Conservation (phyloP, 2,888 invertebrate genomes). For the Ormyrus labotus region DNA sequence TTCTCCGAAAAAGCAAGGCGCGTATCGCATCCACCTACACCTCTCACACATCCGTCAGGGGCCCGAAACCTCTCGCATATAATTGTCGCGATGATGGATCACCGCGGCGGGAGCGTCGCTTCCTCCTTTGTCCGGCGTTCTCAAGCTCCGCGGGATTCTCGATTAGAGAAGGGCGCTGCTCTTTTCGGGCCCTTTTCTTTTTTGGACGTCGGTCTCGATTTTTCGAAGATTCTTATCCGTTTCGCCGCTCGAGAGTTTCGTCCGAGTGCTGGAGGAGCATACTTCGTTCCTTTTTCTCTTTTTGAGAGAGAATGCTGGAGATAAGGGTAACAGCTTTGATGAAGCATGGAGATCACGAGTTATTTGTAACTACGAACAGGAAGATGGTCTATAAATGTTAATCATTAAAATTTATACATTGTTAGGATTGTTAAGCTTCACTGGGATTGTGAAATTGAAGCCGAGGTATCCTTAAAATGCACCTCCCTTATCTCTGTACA, state of each 20-base stretch:
- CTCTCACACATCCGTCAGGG: slow-evolving; percentile 62
- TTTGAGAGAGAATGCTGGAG: no score
- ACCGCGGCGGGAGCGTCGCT: slow-evolving; percentile 48
- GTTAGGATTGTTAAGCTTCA: no score
- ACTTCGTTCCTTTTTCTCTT: background rate
- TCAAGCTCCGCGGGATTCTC: slow-evolving; percentile 27
- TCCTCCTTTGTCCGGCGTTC: background rate
- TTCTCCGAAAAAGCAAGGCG: slow-evolving; percentile 7
- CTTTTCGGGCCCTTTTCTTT: slow-evolving; percentile 22
- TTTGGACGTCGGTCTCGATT: background rate
- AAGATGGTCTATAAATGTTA: no score
- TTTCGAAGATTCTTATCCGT: slow-evolving; percentile 25
- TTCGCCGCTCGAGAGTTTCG: background rate
- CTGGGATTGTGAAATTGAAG: no score
- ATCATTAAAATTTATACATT: no score
- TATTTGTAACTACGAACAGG: no score
- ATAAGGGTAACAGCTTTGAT: no score
- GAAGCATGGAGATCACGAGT: no score
- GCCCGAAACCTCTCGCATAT: slow-evolving; percentile 51
- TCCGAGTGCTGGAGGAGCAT: background rate
- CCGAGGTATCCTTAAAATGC: no score
- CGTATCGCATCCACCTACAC: slow-evolving; percentile 64
- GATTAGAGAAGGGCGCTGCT: slow-evolving; percentile 30
- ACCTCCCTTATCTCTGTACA: no score
- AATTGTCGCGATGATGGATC: slow-evolving; percentile 71